A percentile compares a stretch with the other conserved stretches of the same genome.
Evolutionary conservation across 2,797 vertebrate species (phyloP).

Genomic region (Tenualosa ilisha): DNA sequence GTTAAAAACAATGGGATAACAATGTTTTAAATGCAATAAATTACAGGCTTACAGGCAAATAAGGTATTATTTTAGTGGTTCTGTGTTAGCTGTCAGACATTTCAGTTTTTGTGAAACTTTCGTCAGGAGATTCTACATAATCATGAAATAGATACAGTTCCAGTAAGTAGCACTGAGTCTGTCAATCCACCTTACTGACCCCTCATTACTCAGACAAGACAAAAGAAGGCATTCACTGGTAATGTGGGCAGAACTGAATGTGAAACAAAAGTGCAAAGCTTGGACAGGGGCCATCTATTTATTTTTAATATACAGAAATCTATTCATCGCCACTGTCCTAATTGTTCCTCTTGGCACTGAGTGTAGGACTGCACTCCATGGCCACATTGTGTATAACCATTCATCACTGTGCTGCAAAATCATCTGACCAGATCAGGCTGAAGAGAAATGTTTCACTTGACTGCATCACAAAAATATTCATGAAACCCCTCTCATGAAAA

Average conservation of each 20-base stretch:
- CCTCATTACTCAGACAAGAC: slow-evolving; percentile 37
- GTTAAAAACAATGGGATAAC: slow-evolving; percentile 42
- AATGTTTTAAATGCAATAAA: no score
- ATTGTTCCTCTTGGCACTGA: slow-evolving; percentile 31
- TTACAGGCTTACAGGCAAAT: no score
- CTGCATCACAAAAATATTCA: background rate
- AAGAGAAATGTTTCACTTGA: background rate
- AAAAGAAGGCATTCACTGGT: slow-evolving; percentile 42
- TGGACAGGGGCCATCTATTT: slow-evolving; percentile 28
- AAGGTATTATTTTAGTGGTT: background rate
- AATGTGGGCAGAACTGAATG: slow-evolving; percentile 17
- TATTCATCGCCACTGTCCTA: slow-evolving; percentile 36
- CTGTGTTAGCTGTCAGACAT: background rate
- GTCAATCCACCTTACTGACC: slow-evolving; percentile 16
- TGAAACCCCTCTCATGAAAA: background rate
- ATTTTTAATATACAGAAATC: slow-evolving; percentile 39
- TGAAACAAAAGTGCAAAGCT: slow-evolving; percentile 31
- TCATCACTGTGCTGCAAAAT: slow-evolving; percentile 27
- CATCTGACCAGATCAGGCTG: slow-evolving; percentile 20
- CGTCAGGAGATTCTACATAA: background rate
- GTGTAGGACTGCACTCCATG: slow-evolving; percentile 13
- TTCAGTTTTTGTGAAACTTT: background rate
- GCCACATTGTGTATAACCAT: slow-evolving; percentile 33
- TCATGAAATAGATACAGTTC: background rate
- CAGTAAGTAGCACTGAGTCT: background rate